These are phyloP conservation scores for Eumaeus atala DNA, from an alignment of 1,140 invertebrate genomes.

Conservation along the genomic window DNA sequence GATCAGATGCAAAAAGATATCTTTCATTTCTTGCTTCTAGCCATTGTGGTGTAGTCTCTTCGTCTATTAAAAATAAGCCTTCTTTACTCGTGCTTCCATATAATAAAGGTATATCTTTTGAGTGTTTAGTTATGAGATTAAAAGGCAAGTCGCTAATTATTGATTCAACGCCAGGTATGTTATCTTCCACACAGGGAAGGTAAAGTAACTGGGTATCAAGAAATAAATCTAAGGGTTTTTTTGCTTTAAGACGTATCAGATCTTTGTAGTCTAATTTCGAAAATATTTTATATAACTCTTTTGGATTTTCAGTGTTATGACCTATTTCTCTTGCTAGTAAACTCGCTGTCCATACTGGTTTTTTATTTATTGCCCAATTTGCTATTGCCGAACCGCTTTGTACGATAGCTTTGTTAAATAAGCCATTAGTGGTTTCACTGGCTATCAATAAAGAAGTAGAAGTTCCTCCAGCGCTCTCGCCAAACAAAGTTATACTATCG, in stretches of 20 bases:
- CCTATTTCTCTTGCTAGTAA: conserved; percentile 17
- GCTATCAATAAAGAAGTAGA: conserved; percentile 51
- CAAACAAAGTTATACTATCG: conserved; percentile 66
- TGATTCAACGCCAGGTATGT: conserved; percentile 13
- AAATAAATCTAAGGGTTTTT: conserved; percentile 13
- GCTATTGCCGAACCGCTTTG: conserved; percentile 80
- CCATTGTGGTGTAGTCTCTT: conserved; percentile 34
- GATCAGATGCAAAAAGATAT: conserved; percentile 56
- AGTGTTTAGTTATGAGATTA: conserved; percentile 38
- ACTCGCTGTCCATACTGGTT: conserved; percentile 12
- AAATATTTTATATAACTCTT: conserved; percentile 18
- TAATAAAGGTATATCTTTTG: conserved; percentile 50
- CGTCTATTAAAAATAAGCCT: conserved; percentile 48
- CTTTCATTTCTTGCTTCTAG: conserved; percentile 38
- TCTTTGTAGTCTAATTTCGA: conserved; percentile 15
- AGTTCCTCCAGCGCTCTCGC: conserved; percentile 62
- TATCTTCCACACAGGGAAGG: conserved; percentile 18
- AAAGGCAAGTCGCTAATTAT: conserved; percentile 22
- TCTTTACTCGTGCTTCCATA: conserved; percentile 50
- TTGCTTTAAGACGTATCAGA: conserved; percentile 3
- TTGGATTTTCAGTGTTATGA: conserved; percentile 10
- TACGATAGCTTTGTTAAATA: conserved; percentile 70
- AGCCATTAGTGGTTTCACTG: conserved; percentile 45
- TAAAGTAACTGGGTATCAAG: conserved; percentile 15
- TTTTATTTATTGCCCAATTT: conserved; percentile 14